These are phyloP conservation scores for Lypha dubia DNA, from an alignment of 2,888 invertebrate genomes.

Conservation along the genomic window DNA sequence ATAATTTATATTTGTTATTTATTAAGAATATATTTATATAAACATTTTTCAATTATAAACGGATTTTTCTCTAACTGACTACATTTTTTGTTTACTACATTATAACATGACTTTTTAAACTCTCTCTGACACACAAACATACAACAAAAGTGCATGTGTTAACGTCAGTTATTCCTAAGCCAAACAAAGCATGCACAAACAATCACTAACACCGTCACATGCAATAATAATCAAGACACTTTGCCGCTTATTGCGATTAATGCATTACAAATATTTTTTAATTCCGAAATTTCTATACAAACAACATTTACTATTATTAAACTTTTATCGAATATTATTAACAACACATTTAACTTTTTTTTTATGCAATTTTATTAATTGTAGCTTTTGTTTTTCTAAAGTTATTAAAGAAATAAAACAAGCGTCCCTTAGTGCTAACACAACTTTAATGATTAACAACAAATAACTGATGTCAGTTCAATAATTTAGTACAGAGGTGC, in stretches of 20 bases:
- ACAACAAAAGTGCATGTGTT: neutral
- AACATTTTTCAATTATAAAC: neutral
- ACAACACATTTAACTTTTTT: neutral
- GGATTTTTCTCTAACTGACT: too few species aligned
- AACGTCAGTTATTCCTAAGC: neutral
- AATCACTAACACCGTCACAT: neutral
- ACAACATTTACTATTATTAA: neutral
- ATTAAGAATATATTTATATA: too few species aligned
- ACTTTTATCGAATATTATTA: conserved; percentile 2
- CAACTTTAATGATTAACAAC: neutral
- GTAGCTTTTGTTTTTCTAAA: neutral
- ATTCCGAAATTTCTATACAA: conserved; percentile 1
- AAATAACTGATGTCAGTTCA: neutral
- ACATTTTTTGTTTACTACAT: neutral
- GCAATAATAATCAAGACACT: neutral
- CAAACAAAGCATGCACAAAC: neutral
- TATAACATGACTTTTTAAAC: neutral
- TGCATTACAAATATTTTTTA: neutral
- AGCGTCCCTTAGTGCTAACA: neutral
- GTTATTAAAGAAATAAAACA: neutral
- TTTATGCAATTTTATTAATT: conserved; percentile 19
- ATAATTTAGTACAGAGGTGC: neutral
- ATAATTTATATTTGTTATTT: too few species aligned
- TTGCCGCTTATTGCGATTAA: neutral
- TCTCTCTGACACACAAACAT: neutral